Evolutionary conservation across 2,888 invertebrate genomes (phyloP), one percentile per base, ranked within the genome.

Genomic region (Phasia obesa): DNA sequence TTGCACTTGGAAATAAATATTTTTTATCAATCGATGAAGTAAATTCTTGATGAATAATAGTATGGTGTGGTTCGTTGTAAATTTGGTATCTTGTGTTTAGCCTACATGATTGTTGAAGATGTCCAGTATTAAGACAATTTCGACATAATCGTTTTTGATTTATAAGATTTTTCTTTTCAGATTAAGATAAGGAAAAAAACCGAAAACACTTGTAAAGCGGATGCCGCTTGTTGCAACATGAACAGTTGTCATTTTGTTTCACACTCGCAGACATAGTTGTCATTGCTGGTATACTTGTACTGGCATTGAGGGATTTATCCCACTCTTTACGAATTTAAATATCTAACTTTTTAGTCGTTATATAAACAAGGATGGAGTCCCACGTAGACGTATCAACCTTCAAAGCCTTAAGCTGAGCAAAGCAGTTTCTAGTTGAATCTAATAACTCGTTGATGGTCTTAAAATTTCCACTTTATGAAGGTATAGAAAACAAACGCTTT

Each of bases 191-290:
- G 0, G 35, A 25, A 15, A 59, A n/a, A 64, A 82, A 74, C 57
- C 51, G 35, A 21, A 78, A 78, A 9, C 78, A 83, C 57, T 82
- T 75, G 4, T 75, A 75, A 2, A 75, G 23, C 0, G 23, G 49
- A 25, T 75, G 67, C 1, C 60, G 59, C 38, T 69, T 76, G 1
- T 21, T 2, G 13, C 60, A 76, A 19, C 67, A 67, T 0, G 17
- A 27, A 13, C 59, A 67, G 49, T 59, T 51, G 2, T 51, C 60
- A 38, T 53, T 25, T 57, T 4, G 21, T 4, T 47, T 17, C 3
- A 17, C 17, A 44, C 3, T 44, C 4, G 49, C 31, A 21, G 25
- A 7, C 42, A 60, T 60, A 6, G 0, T 3, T 2, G 59, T 25
- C 35, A 59, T 59, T 5, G 21, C 3, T 13, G 38, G 59, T 7